phyloP scores from a whole-genome alignment of 2,888 invertebrate species.

The Drosophila emarginata region DNA sequence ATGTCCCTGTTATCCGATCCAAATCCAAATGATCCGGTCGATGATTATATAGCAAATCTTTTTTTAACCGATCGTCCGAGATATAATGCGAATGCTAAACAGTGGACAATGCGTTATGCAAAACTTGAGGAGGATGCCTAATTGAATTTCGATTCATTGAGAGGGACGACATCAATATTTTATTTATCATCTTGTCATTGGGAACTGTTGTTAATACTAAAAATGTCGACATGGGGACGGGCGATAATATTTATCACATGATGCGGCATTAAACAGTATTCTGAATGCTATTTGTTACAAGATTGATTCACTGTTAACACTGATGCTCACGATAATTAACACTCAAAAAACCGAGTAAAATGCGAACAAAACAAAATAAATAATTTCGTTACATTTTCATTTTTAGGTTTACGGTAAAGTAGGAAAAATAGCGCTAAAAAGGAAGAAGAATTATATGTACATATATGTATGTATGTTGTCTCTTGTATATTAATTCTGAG shows the following conservation, averaged over 20 bases:
- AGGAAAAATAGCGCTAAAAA: too few species aligned
- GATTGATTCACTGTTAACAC: slow-evolving; percentile 8
- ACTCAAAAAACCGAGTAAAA: not conserved
- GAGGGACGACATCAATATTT: not conserved
- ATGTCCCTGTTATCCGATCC: slow-evolving; percentile 25
- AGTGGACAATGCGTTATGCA: slow-evolving; percentile 25
- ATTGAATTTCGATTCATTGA: not conserved
- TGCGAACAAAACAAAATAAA: not conserved
- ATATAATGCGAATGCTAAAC: slow-evolving; percentile 20
- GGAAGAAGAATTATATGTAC: too few species aligned
- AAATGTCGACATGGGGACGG: not conserved
- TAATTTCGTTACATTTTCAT: too few species aligned
- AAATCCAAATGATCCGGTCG: slow-evolving; percentile 31
- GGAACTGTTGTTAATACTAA: not conserved
- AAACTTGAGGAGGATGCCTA: slow-evolving; percentile 1
- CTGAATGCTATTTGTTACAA: slow-evolving; percentile 5
- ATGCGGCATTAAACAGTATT: not conserved
- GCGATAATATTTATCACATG: not conserved
- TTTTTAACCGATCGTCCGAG: not conserved
- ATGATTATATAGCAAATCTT: not conserved
- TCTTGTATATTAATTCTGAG: too few species aligned
- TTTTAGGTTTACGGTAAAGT: too few species aligned
- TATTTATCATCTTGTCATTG: slow-evolving; percentile 4
- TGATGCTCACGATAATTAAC: slow-evolving; percentile 1
- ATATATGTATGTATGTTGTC: too few species aligned